Evolutionary conservation across 1,140 invertebrate species (phyloP), one percentile per base, ranked within the genome.

Genomic region (Brachionus koreanus): DNA sequence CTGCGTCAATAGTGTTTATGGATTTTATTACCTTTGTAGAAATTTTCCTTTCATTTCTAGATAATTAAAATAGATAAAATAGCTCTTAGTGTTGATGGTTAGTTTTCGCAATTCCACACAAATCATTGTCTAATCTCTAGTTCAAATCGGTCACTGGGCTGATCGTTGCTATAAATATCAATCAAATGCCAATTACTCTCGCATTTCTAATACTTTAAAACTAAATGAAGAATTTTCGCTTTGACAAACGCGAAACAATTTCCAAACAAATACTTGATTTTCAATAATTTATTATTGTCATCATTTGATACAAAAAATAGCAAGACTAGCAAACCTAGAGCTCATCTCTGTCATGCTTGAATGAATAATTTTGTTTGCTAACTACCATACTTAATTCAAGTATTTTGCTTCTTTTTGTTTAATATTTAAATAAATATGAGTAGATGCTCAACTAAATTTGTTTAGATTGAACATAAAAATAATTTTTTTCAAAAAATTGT

Each of bases 11-110:
- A 12, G 65, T 69, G 65, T 69, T 69, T 69, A 69, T 69, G 65
- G 35, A 65, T 65, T 72, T 72, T 39, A 42, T 39, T 74, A 25
- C 63, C 43, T 74, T 37, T 69, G 35, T 39, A 33, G 69, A 74
- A 33, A 16, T 72, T 72, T 42, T 72, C 16, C 37, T 72, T 72
- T 72, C 37, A 23, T 37, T 39, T 39, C 13, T 67, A 67, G 69
- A 74, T 74, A 74, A 74, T 74, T 46, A 74, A 46, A 74, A 74
- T 13, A 74, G 69, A 74, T 74, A 74, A 74, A 74, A 74, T 74
- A 46, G 69, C 69, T 74, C 46, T 74, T 74, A 46, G 69, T 46
- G 37, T 4, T 46, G 42, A 74, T 46, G 25, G 23, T 74, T 23
- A 74, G 43, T 46, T 43, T 74, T 46, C 69, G 23, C 23, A 74